Conservation (phyloP, 2,797 vertebrate species). For the Clamator glandarius region DNA sequence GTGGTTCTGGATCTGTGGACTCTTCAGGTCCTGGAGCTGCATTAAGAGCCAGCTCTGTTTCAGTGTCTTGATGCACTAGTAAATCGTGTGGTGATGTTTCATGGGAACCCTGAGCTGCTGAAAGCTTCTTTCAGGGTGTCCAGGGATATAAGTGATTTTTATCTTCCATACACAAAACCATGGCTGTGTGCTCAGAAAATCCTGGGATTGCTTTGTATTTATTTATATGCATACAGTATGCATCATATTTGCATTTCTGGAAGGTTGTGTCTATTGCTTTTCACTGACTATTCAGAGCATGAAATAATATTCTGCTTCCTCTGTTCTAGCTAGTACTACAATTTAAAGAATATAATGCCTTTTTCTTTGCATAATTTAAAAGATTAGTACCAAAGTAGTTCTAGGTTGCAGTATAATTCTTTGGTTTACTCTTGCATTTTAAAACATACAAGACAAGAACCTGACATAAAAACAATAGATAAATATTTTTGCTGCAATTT, state of each 20-base stretch:
- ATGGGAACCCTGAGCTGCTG: constrained; percentile 11
- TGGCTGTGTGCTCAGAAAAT: constrained; percentile 23
- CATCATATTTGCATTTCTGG: neutral
- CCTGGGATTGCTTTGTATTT: constrained; percentile 12
- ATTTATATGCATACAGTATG: neutral
- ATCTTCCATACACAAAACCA: constrained; percentile 23
- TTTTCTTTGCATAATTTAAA: neutral
- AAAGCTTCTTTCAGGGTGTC: constrained; percentile 39
- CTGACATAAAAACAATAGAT: neutral
- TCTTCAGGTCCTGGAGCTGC: neutral
- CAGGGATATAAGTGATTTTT: constrained; percentile 57
- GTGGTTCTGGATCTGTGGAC: neutral
- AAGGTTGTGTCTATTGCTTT: neutral
- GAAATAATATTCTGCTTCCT: neutral
- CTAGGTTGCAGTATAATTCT: neutral
- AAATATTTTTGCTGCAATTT: neutral
- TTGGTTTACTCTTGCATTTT: neutral
- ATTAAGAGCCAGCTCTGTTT: neutral
- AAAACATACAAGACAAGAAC: neutral
- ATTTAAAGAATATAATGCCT: neutral
- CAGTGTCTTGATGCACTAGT: neutral
- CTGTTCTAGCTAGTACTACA: neutral
- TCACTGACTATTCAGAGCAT: neutral
- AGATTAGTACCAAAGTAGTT: neutral
- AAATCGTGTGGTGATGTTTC: constrained; percentile 13